Evolutionary conservation across 1,140 invertebrate species (phyloP).

Genomic region (Theocolax elegans): DNA sequence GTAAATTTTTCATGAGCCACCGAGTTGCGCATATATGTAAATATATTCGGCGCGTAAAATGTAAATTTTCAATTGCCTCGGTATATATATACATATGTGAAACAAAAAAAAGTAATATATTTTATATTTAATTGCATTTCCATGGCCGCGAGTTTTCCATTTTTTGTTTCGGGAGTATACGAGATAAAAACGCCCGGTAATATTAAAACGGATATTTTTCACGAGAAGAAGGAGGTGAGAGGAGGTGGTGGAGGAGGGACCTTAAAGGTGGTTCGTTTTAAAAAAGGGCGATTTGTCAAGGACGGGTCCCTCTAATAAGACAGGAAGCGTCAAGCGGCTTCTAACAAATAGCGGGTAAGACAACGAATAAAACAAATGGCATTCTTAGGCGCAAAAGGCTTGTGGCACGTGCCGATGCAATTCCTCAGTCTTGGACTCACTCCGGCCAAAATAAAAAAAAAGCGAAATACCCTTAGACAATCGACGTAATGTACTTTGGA

Average conservation of each 20-base stretch:
- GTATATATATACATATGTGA: background rate
- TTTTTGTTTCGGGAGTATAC: background rate
- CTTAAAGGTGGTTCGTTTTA: background rate
- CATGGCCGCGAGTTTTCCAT: background rate
- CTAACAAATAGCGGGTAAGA: slow-evolving; percentile 50
- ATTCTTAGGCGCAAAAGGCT: slow-evolving; percentile 36
- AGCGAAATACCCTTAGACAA: background rate
- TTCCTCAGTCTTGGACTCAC: slow-evolving; percentile 51
- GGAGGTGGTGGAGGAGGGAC: background rate
- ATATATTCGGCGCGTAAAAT: slow-evolving; percentile 24
- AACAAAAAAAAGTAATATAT: too few relatives aligned
- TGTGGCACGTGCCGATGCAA: slow-evolving; percentile 54
- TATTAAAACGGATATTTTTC: slow-evolving; percentile 22
- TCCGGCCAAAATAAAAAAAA: too few relatives aligned
- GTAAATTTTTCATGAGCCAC: slow-evolving; percentile 30
- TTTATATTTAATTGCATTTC: slow-evolving; percentile 12
- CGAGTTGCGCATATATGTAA: slow-evolving; percentile 21
- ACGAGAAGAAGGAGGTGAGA: too few relatives aligned
- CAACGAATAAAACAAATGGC: slow-evolving; percentile 57
- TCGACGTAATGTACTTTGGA: slow-evolving; percentile 19
- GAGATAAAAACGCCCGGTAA: background rate
- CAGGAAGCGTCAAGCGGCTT: slow-evolving; percentile 16
- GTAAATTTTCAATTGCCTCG: slow-evolving; percentile 21
- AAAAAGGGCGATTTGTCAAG: slow-evolving; percentile 37
- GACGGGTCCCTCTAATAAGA: slow-evolving; percentile 39